Percentiles rank a stretch among this genome's conserved stretches.
Evolutionary conservation across 2,113 vertebrate genomes (phyloP).

Genomic region (Silurus meridionalis): DNA sequence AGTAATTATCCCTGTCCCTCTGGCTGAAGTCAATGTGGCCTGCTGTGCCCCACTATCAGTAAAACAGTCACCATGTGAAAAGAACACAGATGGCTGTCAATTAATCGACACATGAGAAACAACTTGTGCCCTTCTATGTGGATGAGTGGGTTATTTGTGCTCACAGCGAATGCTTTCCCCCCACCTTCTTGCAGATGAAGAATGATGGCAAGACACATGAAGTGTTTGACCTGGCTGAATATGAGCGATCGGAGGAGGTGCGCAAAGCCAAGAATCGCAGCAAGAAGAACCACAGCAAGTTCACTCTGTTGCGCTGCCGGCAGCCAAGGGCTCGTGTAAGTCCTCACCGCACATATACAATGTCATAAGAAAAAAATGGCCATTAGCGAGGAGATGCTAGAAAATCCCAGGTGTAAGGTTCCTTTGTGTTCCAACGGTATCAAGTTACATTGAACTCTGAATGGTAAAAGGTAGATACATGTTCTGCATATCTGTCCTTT

Average conservation of each 20-base stretch:
- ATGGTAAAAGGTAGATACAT: not conserved
- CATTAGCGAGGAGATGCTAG: not conserved
- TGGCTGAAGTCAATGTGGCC: constrained; percentile 44
- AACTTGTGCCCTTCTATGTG: constrained; percentile 22
- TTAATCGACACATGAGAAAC: constrained; percentile 30
- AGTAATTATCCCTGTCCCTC: constrained; percentile 48
- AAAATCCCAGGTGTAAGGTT: not conserved
- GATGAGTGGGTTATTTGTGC: not conserved
- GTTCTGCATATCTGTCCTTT: not conserved
- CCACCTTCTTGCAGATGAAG: constrained; percentile 76
- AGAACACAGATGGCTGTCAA: constrained; percentile 38
- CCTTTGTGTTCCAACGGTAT: not conserved
- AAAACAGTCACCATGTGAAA: constrained; percentile 22
- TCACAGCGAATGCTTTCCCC: not conserved
- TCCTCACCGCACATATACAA: not conserved
- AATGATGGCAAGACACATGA: constrained; percentile 86
- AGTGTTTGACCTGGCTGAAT: constrained; percentile 86
- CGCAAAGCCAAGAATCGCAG: constrained; percentile 91
- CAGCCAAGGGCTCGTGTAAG: constrained; percentile 82
- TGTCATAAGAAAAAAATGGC: not conserved
- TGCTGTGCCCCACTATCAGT: constrained; percentile 32
- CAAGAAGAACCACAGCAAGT: constrained; percentile 95
- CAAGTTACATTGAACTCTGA: not conserved
- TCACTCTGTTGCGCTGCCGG: constrained; percentile 79
- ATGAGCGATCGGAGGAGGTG: constrained; percentile 91